Evolutionary conservation across 2,888 invertebrate genomes (phyloP).

Genomic region (Amblyteles armatorius): DNA sequence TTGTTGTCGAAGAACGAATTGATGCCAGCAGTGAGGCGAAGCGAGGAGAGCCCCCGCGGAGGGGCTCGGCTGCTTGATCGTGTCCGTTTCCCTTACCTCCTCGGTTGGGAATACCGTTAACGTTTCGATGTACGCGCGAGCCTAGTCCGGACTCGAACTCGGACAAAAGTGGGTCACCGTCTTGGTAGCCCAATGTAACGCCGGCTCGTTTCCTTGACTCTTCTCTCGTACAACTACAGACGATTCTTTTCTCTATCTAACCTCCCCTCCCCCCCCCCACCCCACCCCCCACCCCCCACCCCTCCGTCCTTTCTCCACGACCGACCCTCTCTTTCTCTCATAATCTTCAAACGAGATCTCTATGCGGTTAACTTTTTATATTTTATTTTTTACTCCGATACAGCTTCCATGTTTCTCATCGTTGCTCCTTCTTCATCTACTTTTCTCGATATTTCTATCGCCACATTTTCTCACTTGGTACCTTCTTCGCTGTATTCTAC

Average conservation of each 20-base stretch:
- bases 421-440: slow-evolving; percentile 71
- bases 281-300: not conserved
- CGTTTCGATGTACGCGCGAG: slow-evolving; percentile 81
- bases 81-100: slow-evolving; percentile 60
- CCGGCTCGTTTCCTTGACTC: slow-evolving; percentile 70
- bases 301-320: not conserved
- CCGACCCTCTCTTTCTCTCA: not conserved
- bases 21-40: slow-evolving; percentile 77
- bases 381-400: slow-evolving; percentile 44
- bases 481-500: slow-evolving; percentile 47
- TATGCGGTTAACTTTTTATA: not conserved
- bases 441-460: slow-evolving; percentile 58
- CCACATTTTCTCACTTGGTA: slow-evolving; percentile 20
- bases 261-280: not conserved
- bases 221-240: not conserved
- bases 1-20: slow-evolving; percentile 75
- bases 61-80: slow-evolving; percentile 56
- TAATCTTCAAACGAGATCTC: not conserved
- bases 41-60: slow-evolving; percentile 39
- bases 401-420: not conserved
- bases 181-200: slow-evolving; percentile 80
- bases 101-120: slow-evolving; percentile 81
- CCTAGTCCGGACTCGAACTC: slow-evolving; percentile 77
- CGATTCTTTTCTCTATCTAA: not conserved
- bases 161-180: slow-evolving; percentile 83